phyloP scores from a whole-genome alignment of 2,113 vertebrate genomes.

The Brachirus orientalis region DNA sequence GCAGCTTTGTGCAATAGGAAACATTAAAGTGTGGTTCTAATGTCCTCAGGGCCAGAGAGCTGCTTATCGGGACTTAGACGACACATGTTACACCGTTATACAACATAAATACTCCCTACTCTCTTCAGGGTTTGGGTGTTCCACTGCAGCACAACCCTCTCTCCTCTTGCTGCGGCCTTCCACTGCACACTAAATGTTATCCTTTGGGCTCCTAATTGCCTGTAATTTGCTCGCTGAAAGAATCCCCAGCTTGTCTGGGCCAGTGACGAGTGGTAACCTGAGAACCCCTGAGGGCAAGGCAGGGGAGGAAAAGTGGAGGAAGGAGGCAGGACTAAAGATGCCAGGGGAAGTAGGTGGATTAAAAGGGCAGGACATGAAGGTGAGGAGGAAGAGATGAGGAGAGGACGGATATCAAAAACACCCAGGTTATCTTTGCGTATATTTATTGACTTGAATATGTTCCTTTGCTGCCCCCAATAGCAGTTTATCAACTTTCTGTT shows the following conservation, averaged over 20 bases:
- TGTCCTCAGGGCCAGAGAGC: slow-evolving; percentile 50
- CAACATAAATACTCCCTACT: slow-evolving; percentile 44
- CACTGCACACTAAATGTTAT: slow-evolving; percentile 81
- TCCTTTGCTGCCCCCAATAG: too few species aligned
- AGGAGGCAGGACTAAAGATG: slow-evolving; percentile 51
- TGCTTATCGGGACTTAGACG: slow-evolving; percentile 73
- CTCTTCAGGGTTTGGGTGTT: slow-evolving; percentile 74
- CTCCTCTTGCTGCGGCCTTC: slow-evolving; percentile 64
- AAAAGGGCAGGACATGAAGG: slow-evolving; percentile 59
- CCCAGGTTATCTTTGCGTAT: not conserved
- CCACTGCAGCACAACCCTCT: slow-evolving; percentile 62
- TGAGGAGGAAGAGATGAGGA: slow-evolving; percentile 49
- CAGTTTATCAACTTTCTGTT: too few species aligned
- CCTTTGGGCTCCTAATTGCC: slow-evolving; percentile 82
- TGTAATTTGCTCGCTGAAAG: slow-evolving; percentile 79
- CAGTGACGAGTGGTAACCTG: slow-evolving; percentile 78
- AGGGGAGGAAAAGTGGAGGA: slow-evolving; percentile 47
- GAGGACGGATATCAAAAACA: slow-evolving; percentile 19
- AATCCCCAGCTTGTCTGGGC: slow-evolving; percentile 79
- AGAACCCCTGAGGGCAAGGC: slow-evolving; percentile 67
- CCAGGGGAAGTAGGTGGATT: slow-evolving; percentile 59
- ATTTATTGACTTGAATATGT: not conserved
- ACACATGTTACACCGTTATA: slow-evolving; percentile 40
- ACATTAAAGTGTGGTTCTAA: slow-evolving; percentile 20
- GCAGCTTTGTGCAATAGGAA: slow-evolving; percentile 32